Evolutionary conservation across 2,113 vertebrate genomes (phyloP).

Genomic region (Spizaetus ornatus): DNA sequence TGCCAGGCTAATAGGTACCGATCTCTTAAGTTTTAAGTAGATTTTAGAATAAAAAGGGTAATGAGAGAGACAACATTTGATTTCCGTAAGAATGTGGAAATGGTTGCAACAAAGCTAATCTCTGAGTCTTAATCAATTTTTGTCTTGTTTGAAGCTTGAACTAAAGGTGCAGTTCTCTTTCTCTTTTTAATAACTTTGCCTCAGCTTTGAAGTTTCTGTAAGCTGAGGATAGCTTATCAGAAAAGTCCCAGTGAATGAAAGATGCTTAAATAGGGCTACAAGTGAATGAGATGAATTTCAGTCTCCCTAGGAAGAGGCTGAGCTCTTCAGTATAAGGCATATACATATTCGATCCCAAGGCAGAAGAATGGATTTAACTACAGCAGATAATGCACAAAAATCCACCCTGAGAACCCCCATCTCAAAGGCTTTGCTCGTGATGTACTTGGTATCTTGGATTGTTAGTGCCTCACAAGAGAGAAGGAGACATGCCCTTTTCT

Average conservation of each 20-base stretch:
- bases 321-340: slow-evolving; percentile 38
- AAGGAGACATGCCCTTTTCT: not conserved
- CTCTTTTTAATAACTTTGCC: slow-evolving; percentile 26
- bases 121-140: slow-evolving; percentile 21
- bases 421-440: slow-evolving; percentile 42
- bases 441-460: not conserved
- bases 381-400: slow-evolving; percentile 41
- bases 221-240: slow-evolving; percentile 59
- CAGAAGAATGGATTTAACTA: slow-evolving; percentile 42
- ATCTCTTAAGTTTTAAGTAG: not conserved
- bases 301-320: slow-evolving; percentile 15
- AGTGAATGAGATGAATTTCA: slow-evolving; percentile 49
- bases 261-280: slow-evolving; percentile 17
- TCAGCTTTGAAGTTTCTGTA: slow-evolving; percentile 63
- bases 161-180: slow-evolving; percentile 17
- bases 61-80: not conserved
- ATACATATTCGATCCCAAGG: slow-evolving; percentile 41
- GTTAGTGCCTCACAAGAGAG: slow-evolving; percentile 20
- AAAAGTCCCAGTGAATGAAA: slow-evolving; percentile 34
- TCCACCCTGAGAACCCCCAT: not conserved
- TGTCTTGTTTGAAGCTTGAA: slow-evolving; percentile 54
- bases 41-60: not conserved
- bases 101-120: not conserved
- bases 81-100: not conserved
- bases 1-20: not conserved